Base-by-base conservation (phyloP, 2,797 vertebrate genomes). In the Carapus acus region DNA sequence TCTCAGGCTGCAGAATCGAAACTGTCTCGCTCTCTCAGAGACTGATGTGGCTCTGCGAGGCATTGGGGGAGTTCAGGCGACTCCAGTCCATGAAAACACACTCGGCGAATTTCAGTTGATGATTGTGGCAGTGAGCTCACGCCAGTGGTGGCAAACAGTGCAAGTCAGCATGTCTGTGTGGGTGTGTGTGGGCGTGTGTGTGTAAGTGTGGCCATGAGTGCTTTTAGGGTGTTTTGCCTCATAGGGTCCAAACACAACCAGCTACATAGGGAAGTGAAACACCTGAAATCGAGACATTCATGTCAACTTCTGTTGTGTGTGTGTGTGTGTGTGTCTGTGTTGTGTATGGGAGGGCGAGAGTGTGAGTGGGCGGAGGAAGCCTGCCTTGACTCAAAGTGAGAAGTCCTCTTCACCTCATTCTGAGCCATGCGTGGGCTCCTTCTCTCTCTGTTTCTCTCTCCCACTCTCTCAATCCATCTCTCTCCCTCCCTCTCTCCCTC, bases 351-450 rank as follows among this genome's bases (percentile, higher is more conserved):
- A 7, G 24, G 18, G 1, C 18, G 45, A 63, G 49, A 77, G 55
- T 71, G 71, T 50, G 77, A 78, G 81, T 81, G 81, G 85, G 85
- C 79, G 84, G 84, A 80, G 67, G 74, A 85, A 82, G 75, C 67
- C 62, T 61, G 72, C 72, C 77, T 75, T 87, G 87, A 88, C 79
- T 89, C 86, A 88, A 85, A 84, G 74, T 77, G 85, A 87, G 82
- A 87, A 82, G 79, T 82, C 74, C 80, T 85, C 76, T 82, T 78
- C 76, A 82, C 78, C 78, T 79, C 76, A 82, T 68, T 66, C 71
- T 76, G 70, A 78, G 59, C 68, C 69, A 62, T 80, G 79, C 59
- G 78, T 86, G 78, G 85, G 86, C 55, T 77, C 67, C 69, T 58
- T 74, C 65, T n/a, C n/a, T n/a, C n/a, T n/a, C n/a, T n/a, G n/a